Evolutionary conservation across 2,113 vertebrate species (phyloP).

Genomic region (Ovis canadensis): DNA sequence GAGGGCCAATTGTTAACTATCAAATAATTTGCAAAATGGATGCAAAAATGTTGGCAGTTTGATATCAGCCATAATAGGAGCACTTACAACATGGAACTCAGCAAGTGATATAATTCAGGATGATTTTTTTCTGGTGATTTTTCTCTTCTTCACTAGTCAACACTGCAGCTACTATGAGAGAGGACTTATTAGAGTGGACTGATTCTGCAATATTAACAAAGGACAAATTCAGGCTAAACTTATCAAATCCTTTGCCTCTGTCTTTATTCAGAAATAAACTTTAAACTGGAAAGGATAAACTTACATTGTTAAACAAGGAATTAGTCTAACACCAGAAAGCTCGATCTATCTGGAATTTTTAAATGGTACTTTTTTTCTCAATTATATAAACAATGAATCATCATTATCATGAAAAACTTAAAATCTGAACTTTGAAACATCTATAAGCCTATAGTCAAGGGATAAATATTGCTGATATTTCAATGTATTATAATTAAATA

Average conservation of each 20-base stretch:
- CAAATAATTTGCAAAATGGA: background rate
- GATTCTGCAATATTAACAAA: background rate
- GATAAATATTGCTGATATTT: background rate
- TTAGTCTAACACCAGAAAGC: background rate
- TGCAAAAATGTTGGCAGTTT: background rate
- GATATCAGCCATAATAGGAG: background rate
- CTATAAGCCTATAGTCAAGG: background rate
- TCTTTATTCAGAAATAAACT: background rate
- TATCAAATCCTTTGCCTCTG: background rate
- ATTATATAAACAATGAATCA: background rate
- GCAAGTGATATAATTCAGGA: background rate
- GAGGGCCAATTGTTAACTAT: background rate
- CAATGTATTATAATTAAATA: background rate
- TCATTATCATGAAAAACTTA: background rate
- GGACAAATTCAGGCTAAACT: background rate
- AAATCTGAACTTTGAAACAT: background rate
- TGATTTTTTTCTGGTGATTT: background rate
- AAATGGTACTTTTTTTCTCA: background rate
- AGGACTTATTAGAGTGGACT: background rate
- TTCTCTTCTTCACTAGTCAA: background rate
- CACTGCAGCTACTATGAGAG: background rate
- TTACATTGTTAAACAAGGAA: background rate
- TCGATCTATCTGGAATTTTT: background rate
- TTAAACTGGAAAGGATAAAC: background rate
- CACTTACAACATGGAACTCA: background rate